Evolutionary conservation across 2,888 invertebrate genomes (phyloP).

Genomic region (Meteorus cinctellus): DNA sequence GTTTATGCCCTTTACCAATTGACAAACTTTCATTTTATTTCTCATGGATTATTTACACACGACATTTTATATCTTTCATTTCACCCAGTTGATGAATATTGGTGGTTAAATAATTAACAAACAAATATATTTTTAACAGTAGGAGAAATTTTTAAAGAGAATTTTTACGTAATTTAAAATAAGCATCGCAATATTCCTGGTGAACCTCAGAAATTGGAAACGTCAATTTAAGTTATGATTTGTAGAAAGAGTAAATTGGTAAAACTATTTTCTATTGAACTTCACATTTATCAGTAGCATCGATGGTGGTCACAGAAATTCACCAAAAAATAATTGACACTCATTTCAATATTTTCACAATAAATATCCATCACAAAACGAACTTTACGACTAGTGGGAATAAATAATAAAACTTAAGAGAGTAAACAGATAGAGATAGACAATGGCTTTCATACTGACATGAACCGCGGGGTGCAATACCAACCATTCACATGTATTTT

Average conservation of each 20-base stretch:
- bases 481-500: slow-evolving; percentile 30
- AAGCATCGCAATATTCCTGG: too few relatives aligned
- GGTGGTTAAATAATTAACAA: too few relatives aligned
- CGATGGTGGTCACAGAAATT: not conserved
- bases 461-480: slow-evolving; percentile 47
- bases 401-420: slow-evolving; percentile 63
- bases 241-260: too few relatives aligned
- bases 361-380: slow-evolving; percentile 63
- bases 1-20: slow-evolving; percentile 33
- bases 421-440: not conserved
- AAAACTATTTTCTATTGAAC: too few relatives aligned
- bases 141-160: too few relatives aligned
- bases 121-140: too few relatives aligned
- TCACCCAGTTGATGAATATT: too few relatives aligned
- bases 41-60: slow-evolving; percentile 12
- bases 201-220: too few relatives aligned
- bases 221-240: too few relatives aligned
- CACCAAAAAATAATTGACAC: slow-evolving; percentile 56
- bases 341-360: slow-evolving; percentile 70
- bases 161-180: too few relatives aligned
- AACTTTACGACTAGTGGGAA: slow-evolving; percentile 67
- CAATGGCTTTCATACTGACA: slow-evolving; percentile 38
- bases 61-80: not conserved
- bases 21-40: slow-evolving; percentile 44
- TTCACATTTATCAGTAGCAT: too few relatives aligned